Evolutionary conservation across 2,113 vertebrate species (phyloP).

Genomic region (Holacanthus passer): DNA sequence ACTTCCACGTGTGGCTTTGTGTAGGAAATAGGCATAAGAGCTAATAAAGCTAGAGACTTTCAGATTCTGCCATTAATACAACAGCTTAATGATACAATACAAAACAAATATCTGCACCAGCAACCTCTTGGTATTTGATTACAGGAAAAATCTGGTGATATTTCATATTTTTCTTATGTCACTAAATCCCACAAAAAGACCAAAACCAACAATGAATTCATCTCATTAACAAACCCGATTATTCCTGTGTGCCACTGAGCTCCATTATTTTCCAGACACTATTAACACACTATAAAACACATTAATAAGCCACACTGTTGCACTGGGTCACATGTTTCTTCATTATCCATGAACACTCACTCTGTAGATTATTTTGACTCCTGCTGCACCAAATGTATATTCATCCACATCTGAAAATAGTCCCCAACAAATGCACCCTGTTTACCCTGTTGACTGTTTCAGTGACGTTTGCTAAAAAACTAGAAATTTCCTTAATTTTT

Average conservation of each 20-base stretch:
- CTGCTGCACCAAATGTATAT: not conserved
- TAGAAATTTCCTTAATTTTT: too few species aligned
- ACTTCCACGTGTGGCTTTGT: not conserved
- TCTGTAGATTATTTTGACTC: too few species aligned
- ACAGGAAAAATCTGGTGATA: not conserved
- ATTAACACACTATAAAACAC: conserved; percentile 3
- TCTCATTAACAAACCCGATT: not conserved
- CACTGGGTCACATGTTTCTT: not conserved
- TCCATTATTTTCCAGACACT: not conserved
- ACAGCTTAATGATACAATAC: not conserved
- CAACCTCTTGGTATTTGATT: conserved; percentile 1
- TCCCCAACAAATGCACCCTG: not conserved
- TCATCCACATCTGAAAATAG: not conserved
- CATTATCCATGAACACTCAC: not conserved
- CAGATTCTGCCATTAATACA: not conserved
- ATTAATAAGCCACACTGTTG: not conserved
- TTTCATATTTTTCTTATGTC: not conserved
- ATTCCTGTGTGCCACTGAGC: not conserved
- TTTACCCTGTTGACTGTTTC: too few species aligned
- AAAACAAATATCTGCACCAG: not conserved
- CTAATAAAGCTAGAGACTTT: not conserved
- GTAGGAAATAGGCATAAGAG: not conserved
- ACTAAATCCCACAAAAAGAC: not conserved
- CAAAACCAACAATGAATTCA: not conserved
- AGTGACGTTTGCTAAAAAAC: too few species aligned